These are phyloP conservation scores for Remorina albescens DNA, from an alignment of 2,797 vertebrate species.

Conservation along the genomic window DNA sequence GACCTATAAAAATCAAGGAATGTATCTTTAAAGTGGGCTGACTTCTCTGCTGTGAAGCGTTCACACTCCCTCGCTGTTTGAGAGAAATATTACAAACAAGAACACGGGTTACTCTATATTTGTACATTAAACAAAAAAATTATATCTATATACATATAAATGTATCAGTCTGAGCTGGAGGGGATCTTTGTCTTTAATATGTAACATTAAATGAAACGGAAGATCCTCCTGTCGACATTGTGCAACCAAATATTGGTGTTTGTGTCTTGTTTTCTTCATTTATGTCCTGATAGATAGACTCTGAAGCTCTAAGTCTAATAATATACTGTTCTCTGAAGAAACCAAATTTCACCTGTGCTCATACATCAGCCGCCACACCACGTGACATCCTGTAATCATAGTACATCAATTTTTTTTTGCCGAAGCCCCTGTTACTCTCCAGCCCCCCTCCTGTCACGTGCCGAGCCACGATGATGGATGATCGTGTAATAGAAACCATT, in stretches of 20 bases:
- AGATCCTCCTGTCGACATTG: slow-evolving; percentile 77
- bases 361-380: slow-evolving; percentile 22
- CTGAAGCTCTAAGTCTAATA: slow-evolving; percentile 60
- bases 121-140: slow-evolving; percentile 55
- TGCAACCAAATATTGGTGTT: slow-evolving; percentile 87
- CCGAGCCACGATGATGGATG: slow-evolving; percentile 47
- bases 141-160: slow-evolving; percentile 42
- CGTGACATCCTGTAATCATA: slow-evolving; percentile 14
- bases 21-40: slow-evolving; percentile 31
- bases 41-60: slow-evolving; percentile 59
- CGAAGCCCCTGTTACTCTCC: slow-evolving; percentile 69
- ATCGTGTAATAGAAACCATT: slow-evolving; percentile 43
- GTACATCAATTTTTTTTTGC: slow-evolving; percentile 76
- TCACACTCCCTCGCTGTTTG: slow-evolving; percentile 47
- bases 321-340: slow-evolving; percentile 70
- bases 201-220: slow-evolving; percentile 49
- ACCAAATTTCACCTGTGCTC: slow-evolving; percentile 70
- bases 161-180: slow-evolving; percentile 54
- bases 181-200: slow-evolving; percentile 59
- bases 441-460: slow-evolving; percentile 14
- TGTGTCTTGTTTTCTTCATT: slow-evolving; percentile 83
- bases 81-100: slow-evolving; percentile 48
- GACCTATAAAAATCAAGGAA: slow-evolving; percentile 11
- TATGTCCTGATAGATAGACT: slow-evolving; percentile 82
- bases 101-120: slow-evolving; percentile 69